Evolutionary conservation across 2,888 invertebrate species (phyloP).

Genomic region (Zootermopsis nevadensis): DNA sequence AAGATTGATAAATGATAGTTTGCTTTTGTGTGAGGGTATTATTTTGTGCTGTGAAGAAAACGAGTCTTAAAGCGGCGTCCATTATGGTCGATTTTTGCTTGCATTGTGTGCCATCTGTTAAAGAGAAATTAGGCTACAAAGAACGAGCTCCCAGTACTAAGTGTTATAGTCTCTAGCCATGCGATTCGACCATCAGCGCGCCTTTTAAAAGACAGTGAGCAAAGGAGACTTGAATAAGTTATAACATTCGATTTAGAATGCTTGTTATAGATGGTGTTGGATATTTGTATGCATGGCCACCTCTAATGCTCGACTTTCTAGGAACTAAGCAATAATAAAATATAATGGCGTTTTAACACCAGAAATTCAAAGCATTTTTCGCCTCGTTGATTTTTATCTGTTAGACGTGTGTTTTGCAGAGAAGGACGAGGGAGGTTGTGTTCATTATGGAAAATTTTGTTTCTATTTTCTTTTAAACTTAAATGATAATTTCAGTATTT

Average conservation of each 20-base stretch:
- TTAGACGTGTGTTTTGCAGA: neutral
- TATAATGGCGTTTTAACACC: neutral
- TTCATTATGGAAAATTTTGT: neutral
- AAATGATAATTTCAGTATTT: no score
- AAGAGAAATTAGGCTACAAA: neutral
- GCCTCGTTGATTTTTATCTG: neutral
- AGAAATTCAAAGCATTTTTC: neutral
- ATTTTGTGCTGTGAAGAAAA: neutral
- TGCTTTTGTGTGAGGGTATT: neutral
- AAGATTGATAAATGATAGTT: neutral
- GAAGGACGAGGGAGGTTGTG: neutral
- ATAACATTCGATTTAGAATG: neutral
- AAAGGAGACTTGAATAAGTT: neutral
- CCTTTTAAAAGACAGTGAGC: neutral
- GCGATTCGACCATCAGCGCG: constrained; percentile 26
- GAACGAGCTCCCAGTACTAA: neutral
- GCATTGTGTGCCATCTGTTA: neutral
- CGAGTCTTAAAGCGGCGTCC: neutral
- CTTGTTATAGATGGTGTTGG: constrained; percentile 2
- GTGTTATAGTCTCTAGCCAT: constrained; percentile 26
- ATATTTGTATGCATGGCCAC: constrained; percentile 5
- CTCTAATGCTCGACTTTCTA: neutral
- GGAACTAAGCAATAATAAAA: neutral
- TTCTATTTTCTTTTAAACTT: no score
- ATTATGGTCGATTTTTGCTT: constrained; percentile 9